These are phyloP conservation scores for Sorex fumeus DNA, from an alignment of 2,113 vertebrate genomes.

Conservation along the genomic window DNA sequence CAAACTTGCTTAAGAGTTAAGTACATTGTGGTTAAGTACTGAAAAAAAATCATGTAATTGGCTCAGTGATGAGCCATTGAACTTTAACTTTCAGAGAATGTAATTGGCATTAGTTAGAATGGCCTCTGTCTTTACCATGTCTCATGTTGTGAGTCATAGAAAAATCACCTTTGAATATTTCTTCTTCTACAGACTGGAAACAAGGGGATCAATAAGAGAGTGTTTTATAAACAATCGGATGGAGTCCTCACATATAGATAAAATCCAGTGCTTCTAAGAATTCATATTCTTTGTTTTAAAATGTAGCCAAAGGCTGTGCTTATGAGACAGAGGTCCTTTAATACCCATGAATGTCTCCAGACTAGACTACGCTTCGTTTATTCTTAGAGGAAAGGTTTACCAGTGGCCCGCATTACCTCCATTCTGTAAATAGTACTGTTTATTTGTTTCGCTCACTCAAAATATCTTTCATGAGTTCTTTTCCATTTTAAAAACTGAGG, in stretches of 20 bases:
- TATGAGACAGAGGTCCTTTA: background rate
- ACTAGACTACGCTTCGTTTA: background rate
- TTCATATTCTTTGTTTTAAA: slow-evolving; percentile 16
- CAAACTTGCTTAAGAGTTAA: slow-evolving; percentile 9
- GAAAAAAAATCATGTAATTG: slow-evolving; percentile 4
- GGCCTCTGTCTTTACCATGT: background rate
- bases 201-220: background rate
- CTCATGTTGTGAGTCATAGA: slow-evolving; percentile 16
- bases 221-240: slow-evolving; percentile 32
- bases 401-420: background rate
- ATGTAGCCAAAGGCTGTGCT: background rate
- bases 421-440: slow-evolving; percentile 15
- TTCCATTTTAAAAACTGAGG: slow-evolving; percentile 78
- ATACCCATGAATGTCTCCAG: background rate
- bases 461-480: slow-evolving; percentile 64
- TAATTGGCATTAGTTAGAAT: slow-evolving; percentile 1
- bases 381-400: slow-evolving; percentile 1
- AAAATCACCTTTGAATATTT: background rate
- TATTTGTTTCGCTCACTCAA: slow-evolving; percentile 54
- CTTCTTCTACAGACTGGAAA: slow-evolving; percentile 53
- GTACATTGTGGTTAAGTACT: background rate
- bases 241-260: slow-evolving; percentile 34
- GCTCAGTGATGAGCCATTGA: background rate
- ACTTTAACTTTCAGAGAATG: slow-evolving; percentile 8
- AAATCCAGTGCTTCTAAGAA: background rate